Evolutionary conservation across 2,888 invertebrate species (phyloP).

Genomic region (Listrodromus nycthemerus): DNA sequence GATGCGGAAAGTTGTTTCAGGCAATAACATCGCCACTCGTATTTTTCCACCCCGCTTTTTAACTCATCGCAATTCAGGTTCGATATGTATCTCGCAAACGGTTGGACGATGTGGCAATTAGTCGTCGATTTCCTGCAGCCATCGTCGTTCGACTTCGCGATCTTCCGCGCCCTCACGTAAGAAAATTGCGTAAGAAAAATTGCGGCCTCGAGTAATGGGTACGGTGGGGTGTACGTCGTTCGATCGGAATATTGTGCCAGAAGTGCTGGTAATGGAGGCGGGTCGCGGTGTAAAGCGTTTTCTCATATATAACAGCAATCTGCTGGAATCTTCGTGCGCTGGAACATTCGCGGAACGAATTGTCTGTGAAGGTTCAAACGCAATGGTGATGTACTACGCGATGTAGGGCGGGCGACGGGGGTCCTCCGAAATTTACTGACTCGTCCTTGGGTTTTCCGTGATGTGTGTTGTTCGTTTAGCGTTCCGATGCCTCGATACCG

Average conservation of each 20-base stretch:
- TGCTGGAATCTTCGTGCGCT: slow-evolving; percentile 58
- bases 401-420: slow-evolving; percentile 20
- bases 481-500: slow-evolving; percentile 33
- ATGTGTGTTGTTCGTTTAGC: neutral
- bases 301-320: slow-evolving; percentile 62
- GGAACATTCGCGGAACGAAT: slow-evolving; percentile 45
- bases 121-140: neutral
- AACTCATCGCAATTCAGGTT: neutral
- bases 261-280: slow-evolving; percentile 61
- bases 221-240: slow-evolving; percentile 42
- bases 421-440: slow-evolving; percentile 50
- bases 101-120: slow-evolving; percentile 11
- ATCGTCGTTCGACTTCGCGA: neutral
- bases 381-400: neutral
- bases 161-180: neutral
- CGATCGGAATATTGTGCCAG: slow-evolving; percentile 52
- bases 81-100: slow-evolving; percentile 2
- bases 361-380: slow-evolving; percentile 21
- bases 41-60: neutral
- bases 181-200: slow-evolving; percentile 9
- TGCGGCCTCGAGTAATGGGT: slow-evolving; percentile 1
- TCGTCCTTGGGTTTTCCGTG: slow-evolving; percentile 31
- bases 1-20: slow-evolving; percentile 11
- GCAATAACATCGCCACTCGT: neutral
- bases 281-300: slow-evolving; percentile 60